Evolutionary conservation across 2,113 vertebrate genomes (phyloP).

Genomic region (Pao palembangensis): DNA sequence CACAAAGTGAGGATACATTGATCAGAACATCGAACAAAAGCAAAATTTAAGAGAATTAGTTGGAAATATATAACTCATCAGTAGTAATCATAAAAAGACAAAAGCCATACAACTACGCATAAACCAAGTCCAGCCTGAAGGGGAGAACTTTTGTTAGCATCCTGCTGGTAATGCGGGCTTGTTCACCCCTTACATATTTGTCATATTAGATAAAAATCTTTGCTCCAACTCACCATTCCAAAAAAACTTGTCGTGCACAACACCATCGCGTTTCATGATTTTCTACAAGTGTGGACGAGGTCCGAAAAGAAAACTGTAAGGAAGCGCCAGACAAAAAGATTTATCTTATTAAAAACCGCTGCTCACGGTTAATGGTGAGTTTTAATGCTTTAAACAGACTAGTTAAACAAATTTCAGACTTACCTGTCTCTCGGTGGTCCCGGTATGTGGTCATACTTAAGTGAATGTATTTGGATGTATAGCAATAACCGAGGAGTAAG

Average conservation of each 20-base stretch:
- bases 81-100: no score
- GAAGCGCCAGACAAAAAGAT: not conserved
- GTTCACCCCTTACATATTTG: no score
- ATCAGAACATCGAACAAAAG: not conserved
- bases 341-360: no score
- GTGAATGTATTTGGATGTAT: slow-evolving; percentile 34
- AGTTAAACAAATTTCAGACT: no score
- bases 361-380: not conserved
- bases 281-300: not conserved
- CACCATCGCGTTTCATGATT: not conserved
- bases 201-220: no score
- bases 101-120: no score
- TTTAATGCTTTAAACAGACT: not conserved
- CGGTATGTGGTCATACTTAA: slow-evolving; percentile 51
- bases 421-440: slow-evolving; percentile 49
- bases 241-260: slow-evolving; percentile 28
- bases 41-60: no score
- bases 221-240: slow-evolving; percentile 56
- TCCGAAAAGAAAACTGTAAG: slow-evolving; percentile 61
- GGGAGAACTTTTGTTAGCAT: no score
- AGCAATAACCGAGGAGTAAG: slow-evolving; percentile 38
- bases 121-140: no score
- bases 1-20: not conserved
- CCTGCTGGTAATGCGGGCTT: no score
- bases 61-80: no score